Conservation (phyloP, 1,140 invertebrate species). For the Oncopodura yosiiana region DNA sequence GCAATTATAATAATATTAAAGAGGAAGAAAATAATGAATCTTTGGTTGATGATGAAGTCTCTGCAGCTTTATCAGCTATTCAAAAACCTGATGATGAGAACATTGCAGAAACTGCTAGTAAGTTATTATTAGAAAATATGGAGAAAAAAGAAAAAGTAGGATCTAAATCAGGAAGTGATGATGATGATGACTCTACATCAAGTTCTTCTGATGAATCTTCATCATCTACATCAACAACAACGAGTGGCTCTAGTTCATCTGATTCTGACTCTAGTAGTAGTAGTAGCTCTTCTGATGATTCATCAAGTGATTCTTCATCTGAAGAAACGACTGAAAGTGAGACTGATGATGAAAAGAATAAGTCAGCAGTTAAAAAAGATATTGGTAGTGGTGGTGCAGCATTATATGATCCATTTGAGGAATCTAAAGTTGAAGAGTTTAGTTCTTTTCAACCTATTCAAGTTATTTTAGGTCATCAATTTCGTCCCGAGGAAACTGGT, state of each 20-base stretch:
- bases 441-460: too few species aligned
- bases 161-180: not conserved
- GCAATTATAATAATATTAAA: too few species aligned
- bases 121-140: conserved; percentile 4
- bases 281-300: not conserved
- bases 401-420: conserved; percentile 10
- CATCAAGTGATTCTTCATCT: not conserved
- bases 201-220: conserved; percentile 1
- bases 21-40: too few species aligned
- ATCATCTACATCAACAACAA: not conserved
- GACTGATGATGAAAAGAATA: too few species aligned
- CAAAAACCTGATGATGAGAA: too few species aligned
- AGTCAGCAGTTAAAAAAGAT: not conserved
- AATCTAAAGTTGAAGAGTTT: too few species aligned
- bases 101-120: too few species aligned
- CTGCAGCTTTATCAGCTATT: too few species aligned
- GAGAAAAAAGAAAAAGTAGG: not conserved
- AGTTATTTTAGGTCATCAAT: too few species aligned
- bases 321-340: conserved; percentile 4
- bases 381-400: not conserved
- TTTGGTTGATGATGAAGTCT: too few species aligned
- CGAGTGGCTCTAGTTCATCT: too few species aligned
- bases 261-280: not conserved
- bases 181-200: not conserved
- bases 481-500: too few species aligned